These are phyloP conservation scores for Pandemis heparana DNA, from an alignment of 2,888 invertebrate genomes.

Conservation along the genomic window DNA sequence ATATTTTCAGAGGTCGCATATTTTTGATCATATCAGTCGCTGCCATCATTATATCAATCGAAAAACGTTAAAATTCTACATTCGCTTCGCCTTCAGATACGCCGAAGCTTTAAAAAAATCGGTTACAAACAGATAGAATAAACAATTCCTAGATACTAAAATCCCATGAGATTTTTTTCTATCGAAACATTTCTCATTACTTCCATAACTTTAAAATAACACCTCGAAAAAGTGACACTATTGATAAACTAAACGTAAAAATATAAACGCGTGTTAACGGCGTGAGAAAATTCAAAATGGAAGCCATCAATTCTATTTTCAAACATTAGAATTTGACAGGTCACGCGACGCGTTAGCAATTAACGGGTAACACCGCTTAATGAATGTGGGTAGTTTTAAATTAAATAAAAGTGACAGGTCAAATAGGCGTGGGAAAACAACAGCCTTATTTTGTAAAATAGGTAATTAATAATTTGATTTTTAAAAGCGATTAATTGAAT, in stretches of 20 bases:
- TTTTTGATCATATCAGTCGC: no score
- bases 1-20: no score
- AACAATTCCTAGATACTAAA: neutral
- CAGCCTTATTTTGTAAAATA: no score
- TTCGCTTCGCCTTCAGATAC: no score
- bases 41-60: no score
- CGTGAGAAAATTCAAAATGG: slow-evolving; percentile 36
- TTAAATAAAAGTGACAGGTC: slow-evolving; percentile 32
- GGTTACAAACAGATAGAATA: no score
- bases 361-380: slow-evolving; percentile 34
- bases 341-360: slow-evolving; percentile 38
- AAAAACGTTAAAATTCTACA: no score
- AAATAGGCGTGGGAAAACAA: slow-evolving; percentile 34
- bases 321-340: slow-evolving; percentile 32
- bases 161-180: neutral
- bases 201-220: neutral
- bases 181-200: neutral
- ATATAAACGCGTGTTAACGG: slow-evolving; percentile 18
- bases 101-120: no score
- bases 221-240: slow-evolving; percentile 7
- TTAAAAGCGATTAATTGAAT: no score
- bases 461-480: no score
- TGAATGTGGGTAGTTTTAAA: slow-evolving; percentile 35
- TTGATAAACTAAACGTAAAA: slow-evolving; percentile 16
- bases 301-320: slow-evolving; percentile 35